Percentiles rank a stretch among this genome's conserved stretches.
These are phyloP conservation scores for Lathamus discolor DNA, from an alignment of 2,113 vertebrate species.

Conservation along the genomic window DNA sequence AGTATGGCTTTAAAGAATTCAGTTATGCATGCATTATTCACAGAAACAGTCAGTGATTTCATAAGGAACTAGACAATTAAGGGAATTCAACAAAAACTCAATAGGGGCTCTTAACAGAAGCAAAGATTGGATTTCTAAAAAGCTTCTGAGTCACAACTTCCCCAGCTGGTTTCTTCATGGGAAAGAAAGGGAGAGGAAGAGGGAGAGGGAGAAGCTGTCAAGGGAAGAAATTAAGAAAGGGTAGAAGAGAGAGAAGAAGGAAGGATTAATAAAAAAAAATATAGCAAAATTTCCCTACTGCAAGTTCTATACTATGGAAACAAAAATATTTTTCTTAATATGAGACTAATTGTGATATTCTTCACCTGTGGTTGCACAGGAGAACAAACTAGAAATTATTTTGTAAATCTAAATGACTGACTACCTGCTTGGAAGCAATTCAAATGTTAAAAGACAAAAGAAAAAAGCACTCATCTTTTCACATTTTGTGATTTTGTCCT, in stretches of 20 bases:
- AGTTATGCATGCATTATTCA: conserved; percentile 8
- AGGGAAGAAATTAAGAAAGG: not conserved
- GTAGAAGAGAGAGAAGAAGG: not conserved
- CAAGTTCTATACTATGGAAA: not conserved
- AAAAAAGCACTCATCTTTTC: not conserved
- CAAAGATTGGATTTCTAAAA: not conserved
- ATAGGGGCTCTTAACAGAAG: not conserved
- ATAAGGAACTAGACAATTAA: not conserved
- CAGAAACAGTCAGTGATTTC: conserved; percentile 13
- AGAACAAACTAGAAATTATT: not conserved
- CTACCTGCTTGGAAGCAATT: not conserved
- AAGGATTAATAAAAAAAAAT: not conserved
- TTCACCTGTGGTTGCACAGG: not conserved
- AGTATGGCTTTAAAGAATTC: not conserved
- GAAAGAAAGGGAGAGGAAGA: not conserved
- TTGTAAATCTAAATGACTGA: not conserved
- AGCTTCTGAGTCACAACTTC: not conserved
- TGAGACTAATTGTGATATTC: not conserved
- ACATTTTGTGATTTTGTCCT: not conserved
- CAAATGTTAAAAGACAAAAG: not conserved
- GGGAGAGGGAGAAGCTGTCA: too few relatives aligned
- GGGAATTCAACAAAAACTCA: not conserved
- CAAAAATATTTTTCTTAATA: not conserved
- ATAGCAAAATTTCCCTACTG: not conserved
- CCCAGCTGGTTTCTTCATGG: not conserved